A percentile compares a stretch with the other conserved stretches of the same genome.
These are phyloP conservation scores for Steromphala cineraria DNA, from an alignment of 2,888 invertebrate species.

Conservation along the genomic window DNA sequence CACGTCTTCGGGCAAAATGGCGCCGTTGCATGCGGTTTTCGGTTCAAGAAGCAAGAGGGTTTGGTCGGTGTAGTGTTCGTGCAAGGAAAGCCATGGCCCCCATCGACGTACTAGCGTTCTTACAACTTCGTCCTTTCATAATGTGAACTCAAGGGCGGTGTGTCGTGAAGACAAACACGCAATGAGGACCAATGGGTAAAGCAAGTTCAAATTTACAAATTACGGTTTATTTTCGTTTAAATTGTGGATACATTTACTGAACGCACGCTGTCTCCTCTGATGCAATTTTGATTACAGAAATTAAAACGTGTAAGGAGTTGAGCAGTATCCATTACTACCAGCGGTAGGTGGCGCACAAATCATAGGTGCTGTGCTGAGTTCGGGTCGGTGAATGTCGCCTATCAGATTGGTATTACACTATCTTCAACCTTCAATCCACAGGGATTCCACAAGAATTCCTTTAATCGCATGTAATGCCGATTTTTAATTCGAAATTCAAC, in stretches of 20 bases:
- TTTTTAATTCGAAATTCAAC: too few relatives aligned
- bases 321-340: neutral
- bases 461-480: too few relatives aligned
- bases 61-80: neutral
- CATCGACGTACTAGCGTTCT: neutral
- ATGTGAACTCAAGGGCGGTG: neutral
- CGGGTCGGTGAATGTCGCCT: too few relatives aligned
- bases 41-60: neutral
- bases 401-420: too few relatives aligned
- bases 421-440: too few relatives aligned
- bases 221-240: neutral
- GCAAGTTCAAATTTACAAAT: neutral
- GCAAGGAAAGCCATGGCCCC: neutral
- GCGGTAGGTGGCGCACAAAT: neutral
- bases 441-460: too few relatives aligned
- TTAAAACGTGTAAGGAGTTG: neutral
- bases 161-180: neutral
- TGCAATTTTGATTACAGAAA: neutral
- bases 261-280: neutral
- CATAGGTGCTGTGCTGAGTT: neutral
- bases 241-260: neutral
- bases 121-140: neutral
- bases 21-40: neutral
- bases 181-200: neutral
- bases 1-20: constrained; percentile 10